A percentile compares a stretch with the other conserved stretches of the same genome.
Evolutionary conservation across 2,888 invertebrate species (phyloP).

Genomic region (Agriopis marginaria): DNA sequence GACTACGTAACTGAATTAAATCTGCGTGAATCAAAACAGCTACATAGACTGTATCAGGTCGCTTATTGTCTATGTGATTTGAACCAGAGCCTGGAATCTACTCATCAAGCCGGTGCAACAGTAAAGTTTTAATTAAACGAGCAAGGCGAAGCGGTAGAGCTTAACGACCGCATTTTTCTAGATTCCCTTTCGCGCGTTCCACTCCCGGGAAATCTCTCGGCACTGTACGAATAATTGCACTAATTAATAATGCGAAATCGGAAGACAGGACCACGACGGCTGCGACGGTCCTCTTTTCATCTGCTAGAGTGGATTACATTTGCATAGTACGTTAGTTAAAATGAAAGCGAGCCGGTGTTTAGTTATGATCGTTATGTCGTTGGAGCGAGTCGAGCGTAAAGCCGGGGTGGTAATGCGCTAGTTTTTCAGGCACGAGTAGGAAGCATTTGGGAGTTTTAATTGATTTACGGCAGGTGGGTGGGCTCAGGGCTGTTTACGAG

Average conservation of each 20-base stretch:
- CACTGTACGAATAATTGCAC: slow-evolving; percentile 75
- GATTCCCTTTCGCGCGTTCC: slow-evolving; percentile 67
- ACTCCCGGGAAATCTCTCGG: slow-evolving; percentile 76
- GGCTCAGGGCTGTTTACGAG: slow-evolving; percentile 18
- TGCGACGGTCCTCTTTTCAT: slow-evolving; percentile 59
- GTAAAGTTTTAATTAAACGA: slow-evolving; percentile 82
- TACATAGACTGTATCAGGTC: slow-evolving; percentile 34
- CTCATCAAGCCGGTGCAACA: slow-evolving; percentile 67
- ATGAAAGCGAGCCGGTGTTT: slow-evolving; percentile 47
- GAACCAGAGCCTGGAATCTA: slow-evolving; percentile 46
- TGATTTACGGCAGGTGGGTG: slow-evolving; percentile 65
- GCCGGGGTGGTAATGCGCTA: slow-evolving; percentile 47
- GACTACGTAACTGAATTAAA: slow-evolving; percentile 5
- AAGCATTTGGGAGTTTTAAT: slow-evolving; percentile 68
- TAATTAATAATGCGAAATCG: slow-evolving; percentile 78
- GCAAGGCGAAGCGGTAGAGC: slow-evolving; percentile 62
- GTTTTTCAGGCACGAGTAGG: slow-evolving; percentile 52
- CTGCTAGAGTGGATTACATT: slow-evolving; percentile 64
- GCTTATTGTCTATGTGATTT: slow-evolving; percentile 55
- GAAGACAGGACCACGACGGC: slow-evolving; percentile 53
- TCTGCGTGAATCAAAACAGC: slow-evolving; percentile 36
- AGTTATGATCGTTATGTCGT: slow-evolving; percentile 32
- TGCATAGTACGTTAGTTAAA: slow-evolving; percentile 59
- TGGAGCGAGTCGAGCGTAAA: slow-evolving; percentile 33
- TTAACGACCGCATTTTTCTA: slow-evolving; percentile 82